Evolutionary conservation across 2,888 invertebrate species (phyloP).

Genomic region (Seira sanloemensis): DNA sequence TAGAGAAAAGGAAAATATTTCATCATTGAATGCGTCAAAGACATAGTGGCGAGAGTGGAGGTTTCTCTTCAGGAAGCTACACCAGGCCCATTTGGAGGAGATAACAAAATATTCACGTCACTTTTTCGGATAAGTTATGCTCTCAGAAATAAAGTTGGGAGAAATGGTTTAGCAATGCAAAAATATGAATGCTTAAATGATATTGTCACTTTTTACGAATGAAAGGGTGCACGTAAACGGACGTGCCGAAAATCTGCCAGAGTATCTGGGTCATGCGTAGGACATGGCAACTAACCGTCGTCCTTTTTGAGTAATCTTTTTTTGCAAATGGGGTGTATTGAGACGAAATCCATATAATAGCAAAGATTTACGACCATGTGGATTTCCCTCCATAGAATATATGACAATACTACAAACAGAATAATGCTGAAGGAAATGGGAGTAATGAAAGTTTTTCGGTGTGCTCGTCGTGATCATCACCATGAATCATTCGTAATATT

Average conservation of each 20-base stretch:
- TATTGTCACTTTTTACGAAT: neutral
- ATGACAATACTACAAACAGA: neutral
- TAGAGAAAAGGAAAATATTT: slow-evolving; percentile 19
- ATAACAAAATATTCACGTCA: neutral
- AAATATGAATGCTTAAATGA: neutral
- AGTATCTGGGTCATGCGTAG: no score
- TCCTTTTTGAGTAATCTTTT: no score
- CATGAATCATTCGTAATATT: slow-evolving; percentile 44
- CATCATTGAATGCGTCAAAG: slow-evolving; percentile 20
- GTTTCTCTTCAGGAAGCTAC: neutral
- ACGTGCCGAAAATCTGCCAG: no score
- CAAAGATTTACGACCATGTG: slow-evolving; percentile 40
- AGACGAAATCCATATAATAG: slow-evolving; percentile 27
- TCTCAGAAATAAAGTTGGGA: neutral
- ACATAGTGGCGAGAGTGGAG: neutral
- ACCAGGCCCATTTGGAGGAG: neutral
- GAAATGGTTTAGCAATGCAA: neutral
- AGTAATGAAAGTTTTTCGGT: neutral
- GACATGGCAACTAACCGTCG: no score
- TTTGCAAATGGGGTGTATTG: slow-evolving; percentile 20
- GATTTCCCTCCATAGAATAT: slow-evolving; percentile 14
- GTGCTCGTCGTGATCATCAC: slow-evolving; percentile 2
- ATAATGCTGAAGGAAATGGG: neutral
- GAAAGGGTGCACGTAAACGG: no score
- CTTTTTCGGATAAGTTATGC: neutral